Conservation (phyloP, 2,888 invertebrate species). For the Imbricaverruca yamaguchii region DNA sequence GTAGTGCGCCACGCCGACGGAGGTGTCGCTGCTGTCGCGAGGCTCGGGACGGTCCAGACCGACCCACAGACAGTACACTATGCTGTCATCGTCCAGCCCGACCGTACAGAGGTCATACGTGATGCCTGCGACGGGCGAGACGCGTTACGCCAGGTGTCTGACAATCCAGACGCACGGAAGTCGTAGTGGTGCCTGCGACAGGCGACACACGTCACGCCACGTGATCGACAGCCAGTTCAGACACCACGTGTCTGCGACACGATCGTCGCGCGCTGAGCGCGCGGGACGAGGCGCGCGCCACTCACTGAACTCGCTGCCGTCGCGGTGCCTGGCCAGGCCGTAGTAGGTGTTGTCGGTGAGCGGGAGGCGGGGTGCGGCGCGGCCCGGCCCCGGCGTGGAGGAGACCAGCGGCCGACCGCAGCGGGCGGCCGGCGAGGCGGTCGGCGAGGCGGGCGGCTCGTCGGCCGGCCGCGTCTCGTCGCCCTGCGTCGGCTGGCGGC, state of each 20-base stretch:
- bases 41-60: not conserved
- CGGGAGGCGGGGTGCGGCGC: not conserved
- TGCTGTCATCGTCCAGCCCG: not conserved
- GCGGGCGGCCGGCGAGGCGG: too few relatives aligned
- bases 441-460: not conserved
- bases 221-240: too few relatives aligned
- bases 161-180: too few relatives aligned
- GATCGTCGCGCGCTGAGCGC: too few relatives aligned
- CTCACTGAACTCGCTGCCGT: conserved; percentile 22
- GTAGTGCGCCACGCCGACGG: not conserved
- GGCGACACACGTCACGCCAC: too few relatives aligned
- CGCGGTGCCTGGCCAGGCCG: conserved; percentile 15
- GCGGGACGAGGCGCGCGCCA: not conserved
- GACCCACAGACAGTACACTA: conserved; percentile 18
- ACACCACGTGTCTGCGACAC: too few relatives aligned
- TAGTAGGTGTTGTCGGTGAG: conserved; percentile 17
- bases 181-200: too few relatives aligned
- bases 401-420: not conserved
- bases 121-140: not conserved
- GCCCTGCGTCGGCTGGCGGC: not conserved
- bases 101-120: conserved; percentile 11
- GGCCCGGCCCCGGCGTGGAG: not conserved
- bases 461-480: not conserved
- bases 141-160: not conserved
- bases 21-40: not conserved